Base-by-base conservation (phyloP, 2,797 vertebrate genomes). In the Chelmon rostratus region DNA sequence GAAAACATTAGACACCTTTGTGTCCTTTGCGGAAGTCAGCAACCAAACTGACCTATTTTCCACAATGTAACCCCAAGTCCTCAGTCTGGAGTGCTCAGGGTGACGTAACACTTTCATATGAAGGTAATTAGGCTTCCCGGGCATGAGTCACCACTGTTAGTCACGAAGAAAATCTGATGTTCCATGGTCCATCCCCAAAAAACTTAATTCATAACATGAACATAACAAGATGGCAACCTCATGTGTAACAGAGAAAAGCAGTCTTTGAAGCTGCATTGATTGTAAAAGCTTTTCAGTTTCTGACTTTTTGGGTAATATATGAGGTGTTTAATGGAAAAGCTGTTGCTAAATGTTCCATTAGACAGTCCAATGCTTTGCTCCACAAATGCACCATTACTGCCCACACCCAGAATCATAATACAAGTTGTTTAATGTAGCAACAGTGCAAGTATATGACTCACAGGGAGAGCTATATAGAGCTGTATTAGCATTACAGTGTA, bases 81-180 rank as follows among this genome's bases (percentile, higher is more conserved):
- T 42, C 63, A 67, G 67, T 78, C 62, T 77, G 47, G n/a, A 76
- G 61, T 25, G 66, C 73, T 75, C 42, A 23, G 56, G 42, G 68
- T 91, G 89, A 92, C 19, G 79, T 87, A 89, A 87, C 58, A 72
- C 40, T 79, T 86, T 89, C 88, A 92, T 86, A 78, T 87, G 91
- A 89, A 79, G 84, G 69, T 73, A 90, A 90, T 93, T 90, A 92
- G 68, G 75, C 78, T 88, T 87, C 49, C 50, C 28, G 13, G 53
- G 73, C 64, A 90, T 94, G 91, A 93, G 73, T 94, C 93, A 93
- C 71, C 44, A 57, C 85, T 73, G 79, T 89, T 76, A 89, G 81
- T 89, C 89, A 88, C 58, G 47, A 40, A 74, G 85, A 64, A 78
- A 57, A 31, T 77, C 73, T 87, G 13, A 82, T 90, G 79, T 93